Percentiles rank a stretch among this genome's conserved stretches.
phyloP scores from a whole-genome alignment of 64 coral and sea anemone genomes.

The Montipora sp. region DNA sequence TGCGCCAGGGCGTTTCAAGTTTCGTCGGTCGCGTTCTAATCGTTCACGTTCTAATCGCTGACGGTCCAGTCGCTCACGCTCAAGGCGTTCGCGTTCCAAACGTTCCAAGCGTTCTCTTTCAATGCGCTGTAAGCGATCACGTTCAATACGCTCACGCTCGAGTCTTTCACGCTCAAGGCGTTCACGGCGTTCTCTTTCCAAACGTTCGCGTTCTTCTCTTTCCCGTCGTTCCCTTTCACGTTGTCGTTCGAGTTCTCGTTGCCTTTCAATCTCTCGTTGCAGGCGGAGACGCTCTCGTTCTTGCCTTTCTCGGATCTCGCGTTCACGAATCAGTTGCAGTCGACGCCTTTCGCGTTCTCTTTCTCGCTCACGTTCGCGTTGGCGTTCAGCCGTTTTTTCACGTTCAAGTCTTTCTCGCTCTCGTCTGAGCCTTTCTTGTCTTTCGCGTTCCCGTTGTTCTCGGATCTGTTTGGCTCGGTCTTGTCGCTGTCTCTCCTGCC shows the following conservation, averaged over 20 bases:
- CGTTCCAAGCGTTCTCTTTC: slow-evolving; percentile 91
- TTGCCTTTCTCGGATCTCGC: slow-evolving; percentile 79
- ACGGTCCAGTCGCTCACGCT: slow-evolving; percentile 89
- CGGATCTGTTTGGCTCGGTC: slow-evolving; percentile 76
- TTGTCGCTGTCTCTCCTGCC: slow-evolving; percentile 80
- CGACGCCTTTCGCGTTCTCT: slow-evolving; percentile 92
- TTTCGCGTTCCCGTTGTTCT: slow-evolving; percentile 89
- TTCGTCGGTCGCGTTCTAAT: slow-evolving; percentile 79
- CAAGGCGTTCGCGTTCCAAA: slow-evolving; percentile 94
- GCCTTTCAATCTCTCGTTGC: slow-evolving; percentile 71
- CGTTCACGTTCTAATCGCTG: slow-evolving; percentile 88
- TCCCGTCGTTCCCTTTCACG: slow-evolving; percentile 90
- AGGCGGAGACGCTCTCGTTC: slow-evolving; percentile 77
- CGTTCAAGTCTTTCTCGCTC: slow-evolving; percentile 95
- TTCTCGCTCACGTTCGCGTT: slow-evolving; percentile 91
- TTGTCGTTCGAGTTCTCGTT: slow-evolving; percentile 86
- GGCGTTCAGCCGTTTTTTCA: slow-evolving; percentile 81
- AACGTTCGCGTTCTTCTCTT: slow-evolving; percentile 87
- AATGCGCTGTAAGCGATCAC: slow-evolving; percentile 87
- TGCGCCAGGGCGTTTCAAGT: slow-evolving; percentile 73
- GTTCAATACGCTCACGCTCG: slow-evolving; percentile 93
- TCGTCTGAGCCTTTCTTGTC: slow-evolving; percentile 77
- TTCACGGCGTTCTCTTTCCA: slow-evolving; percentile 92
- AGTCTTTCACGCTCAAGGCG: slow-evolving; percentile 93
- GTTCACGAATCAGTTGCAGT: slow-evolving; percentile 88